Evolutionary conservation across 2,113 vertebrate species (phyloP).

Genomic region (Pygoscelis antarcticus): DNA sequence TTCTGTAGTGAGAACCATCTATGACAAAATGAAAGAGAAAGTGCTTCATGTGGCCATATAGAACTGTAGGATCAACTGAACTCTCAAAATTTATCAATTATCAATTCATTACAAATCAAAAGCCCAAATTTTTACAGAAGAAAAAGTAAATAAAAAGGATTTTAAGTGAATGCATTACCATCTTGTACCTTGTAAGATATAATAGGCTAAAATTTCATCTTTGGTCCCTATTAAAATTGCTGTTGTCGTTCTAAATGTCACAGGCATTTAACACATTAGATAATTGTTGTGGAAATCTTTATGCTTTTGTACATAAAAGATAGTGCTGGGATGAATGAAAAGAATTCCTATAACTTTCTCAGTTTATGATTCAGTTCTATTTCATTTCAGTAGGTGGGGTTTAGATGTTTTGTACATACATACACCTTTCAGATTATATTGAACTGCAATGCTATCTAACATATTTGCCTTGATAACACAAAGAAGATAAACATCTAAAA

Average conservation of each 20-base stretch:
- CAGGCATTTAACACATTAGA: not conserved
- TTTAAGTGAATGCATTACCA: not conserved
- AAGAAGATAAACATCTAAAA: not conserved
- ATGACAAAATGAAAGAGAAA: not conserved
- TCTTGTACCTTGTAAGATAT: not conserved
- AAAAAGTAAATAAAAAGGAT: not conserved
- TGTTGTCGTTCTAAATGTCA: slow-evolving; percentile 6
- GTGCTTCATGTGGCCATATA: not conserved
- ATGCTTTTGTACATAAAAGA: slow-evolving; percentile 16
- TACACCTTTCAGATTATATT: not conserved
- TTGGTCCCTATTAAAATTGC: not conserved
- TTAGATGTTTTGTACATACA: not conserved
- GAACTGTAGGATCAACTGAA: not conserved
- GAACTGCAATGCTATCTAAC: not conserved
- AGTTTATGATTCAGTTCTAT: not conserved
- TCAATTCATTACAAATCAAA: not conserved
- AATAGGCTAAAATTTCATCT: not conserved
- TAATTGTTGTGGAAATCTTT: not conserved
- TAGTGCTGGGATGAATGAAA: slow-evolving; percentile 21
- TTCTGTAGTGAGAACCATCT: not conserved
- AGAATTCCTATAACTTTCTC: not conserved
- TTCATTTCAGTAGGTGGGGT: not conserved
- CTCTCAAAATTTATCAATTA: not conserved
- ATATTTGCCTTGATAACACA: not conserved
- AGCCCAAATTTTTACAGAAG: not conserved